Base-by-base conservation (phyloP, 2,888 invertebrate species). In the Molanna angustata region DNA sequence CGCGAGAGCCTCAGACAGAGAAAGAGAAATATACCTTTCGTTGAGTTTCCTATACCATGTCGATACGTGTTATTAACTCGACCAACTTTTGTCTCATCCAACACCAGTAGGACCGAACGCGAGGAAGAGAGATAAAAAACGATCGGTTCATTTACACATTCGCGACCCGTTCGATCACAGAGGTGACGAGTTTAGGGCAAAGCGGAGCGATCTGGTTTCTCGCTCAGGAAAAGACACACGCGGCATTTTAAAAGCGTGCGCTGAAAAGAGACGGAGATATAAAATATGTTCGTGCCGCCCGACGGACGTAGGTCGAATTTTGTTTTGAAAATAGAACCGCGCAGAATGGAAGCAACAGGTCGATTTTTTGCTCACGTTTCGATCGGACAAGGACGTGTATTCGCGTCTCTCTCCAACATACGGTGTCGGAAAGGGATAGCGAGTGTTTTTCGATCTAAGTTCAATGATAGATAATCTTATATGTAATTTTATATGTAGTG, bases 181-280 rank as follows among this genome's bases (percentile, higher is more conserved):
- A 52, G 52, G 52, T 52, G 52, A 52, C 47, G 52, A 52, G 41
- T 52, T 44, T 46, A 52, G 52, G 52, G 52, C 52, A 52, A 17
- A 37, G 18, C 37, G 41, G 44, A 43, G 37, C 43, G 41, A 45
- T 52, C 52, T 31, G 31, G 41, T 46, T 44, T 33, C 31, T 7
- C 14, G 35, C 27, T 13, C 7, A 13, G 11, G 14, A 37, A 16
- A 2, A 14, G 52, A 52, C 46, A 7, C 20, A 41, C 52, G 52
- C 33, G 7, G 1, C 14, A 13, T 2, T 17, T 11, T 4, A 33
- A 40, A n/a, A 6, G 18, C 18, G 6, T 21, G 21, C 11, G 18
- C 17, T 3, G 6, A n/a, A 46, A 41, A 37, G 39, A 40, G 41
- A 46, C 32, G n/a, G 21, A 33, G 27, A 22, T 6, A 44, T 22